These are phyloP conservation scores for Unio pictorum DNA, from an alignment of 2,888 invertebrate species.

Conservation along the genomic window DNA sequence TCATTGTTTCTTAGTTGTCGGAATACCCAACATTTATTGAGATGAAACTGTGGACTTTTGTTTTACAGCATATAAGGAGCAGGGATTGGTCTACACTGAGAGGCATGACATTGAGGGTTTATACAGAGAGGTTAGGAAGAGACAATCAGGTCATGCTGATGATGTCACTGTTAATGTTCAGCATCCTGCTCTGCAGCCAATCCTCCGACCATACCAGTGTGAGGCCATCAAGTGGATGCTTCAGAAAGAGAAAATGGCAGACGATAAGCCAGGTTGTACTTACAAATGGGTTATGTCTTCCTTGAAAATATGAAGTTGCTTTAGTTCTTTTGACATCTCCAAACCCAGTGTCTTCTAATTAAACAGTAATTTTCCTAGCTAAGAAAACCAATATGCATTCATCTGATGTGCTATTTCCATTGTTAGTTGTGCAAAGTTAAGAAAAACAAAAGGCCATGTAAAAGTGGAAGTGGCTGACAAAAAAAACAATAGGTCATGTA, in stretches of 20 bases:
- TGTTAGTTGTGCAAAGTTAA: too few relatives aligned
- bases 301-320: neutral
- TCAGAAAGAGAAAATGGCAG: constrained; percentile 73
- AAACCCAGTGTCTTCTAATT: too few relatives aligned
- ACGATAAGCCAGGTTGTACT: neutral
- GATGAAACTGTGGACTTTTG: constrained; percentile 3
- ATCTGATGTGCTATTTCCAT: too few relatives aligned
- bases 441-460: too few relatives aligned
- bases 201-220: constrained; percentile 78
- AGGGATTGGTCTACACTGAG: constrained; percentile 19
- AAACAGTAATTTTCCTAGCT: too few relatives aligned
- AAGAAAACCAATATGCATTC: too few relatives aligned
- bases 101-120: constrained; percentile 67
- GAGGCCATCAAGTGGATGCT: constrained; percentile 82
- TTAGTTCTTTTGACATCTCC: too few relatives aligned
- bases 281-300: neutral
- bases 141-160: constrained; percentile 34
- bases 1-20: too few relatives aligned
- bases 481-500: too few relatives aligned
- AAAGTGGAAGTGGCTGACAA: too few relatives aligned
- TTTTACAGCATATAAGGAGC: constrained; percentile 20
- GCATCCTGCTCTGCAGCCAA: constrained; percentile 73
- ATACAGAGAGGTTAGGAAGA: constrained; percentile 58
- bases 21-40: too few relatives aligned
- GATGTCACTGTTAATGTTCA: constrained; percentile 45